Percentiles rank a stretch among this genome's conserved stretches.
phyloP scores from a whole-genome alignment of 2,113 vertebrate species.

The Dipodomys merriami region DNA sequence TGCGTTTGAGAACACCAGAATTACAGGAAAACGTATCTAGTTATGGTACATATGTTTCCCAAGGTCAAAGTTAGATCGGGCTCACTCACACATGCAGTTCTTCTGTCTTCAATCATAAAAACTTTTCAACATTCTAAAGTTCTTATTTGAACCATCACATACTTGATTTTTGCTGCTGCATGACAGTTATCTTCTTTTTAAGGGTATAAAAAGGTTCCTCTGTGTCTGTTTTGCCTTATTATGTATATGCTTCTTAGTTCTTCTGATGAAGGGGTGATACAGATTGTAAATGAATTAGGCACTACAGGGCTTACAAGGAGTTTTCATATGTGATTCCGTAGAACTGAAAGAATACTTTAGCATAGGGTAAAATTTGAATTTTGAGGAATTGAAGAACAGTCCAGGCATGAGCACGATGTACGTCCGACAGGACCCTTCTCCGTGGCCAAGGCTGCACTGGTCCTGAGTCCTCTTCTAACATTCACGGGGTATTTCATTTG shows the following conservation, averaged over 20 bases:
- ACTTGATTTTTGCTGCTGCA: too few species aligned
- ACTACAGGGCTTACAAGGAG: background rate
- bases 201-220: rapidly evolving
- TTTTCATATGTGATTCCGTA: background rate
- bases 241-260: background rate
- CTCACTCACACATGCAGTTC: background rate
- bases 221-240: background rate
- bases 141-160: background rate
- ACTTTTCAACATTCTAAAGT: background rate
- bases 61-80: background rate
- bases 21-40: background rate
- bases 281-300: background rate
- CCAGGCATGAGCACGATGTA: too few species aligned
- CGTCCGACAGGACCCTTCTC: background rate
- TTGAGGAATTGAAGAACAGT: background rate
- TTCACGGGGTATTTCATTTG: too few species aligned
- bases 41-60: background rate
- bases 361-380: background rate
- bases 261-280: too few species aligned
- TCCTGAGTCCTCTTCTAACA: rapidly evolving
- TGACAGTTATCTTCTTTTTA: background rate
- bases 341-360: background rate
- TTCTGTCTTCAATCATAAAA: background rate
- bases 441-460: background rate
- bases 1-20: background rate